Evolutionary conservation across 2,888 invertebrate species (phyloP).

Genomic region (Atrina japonica): DNA sequence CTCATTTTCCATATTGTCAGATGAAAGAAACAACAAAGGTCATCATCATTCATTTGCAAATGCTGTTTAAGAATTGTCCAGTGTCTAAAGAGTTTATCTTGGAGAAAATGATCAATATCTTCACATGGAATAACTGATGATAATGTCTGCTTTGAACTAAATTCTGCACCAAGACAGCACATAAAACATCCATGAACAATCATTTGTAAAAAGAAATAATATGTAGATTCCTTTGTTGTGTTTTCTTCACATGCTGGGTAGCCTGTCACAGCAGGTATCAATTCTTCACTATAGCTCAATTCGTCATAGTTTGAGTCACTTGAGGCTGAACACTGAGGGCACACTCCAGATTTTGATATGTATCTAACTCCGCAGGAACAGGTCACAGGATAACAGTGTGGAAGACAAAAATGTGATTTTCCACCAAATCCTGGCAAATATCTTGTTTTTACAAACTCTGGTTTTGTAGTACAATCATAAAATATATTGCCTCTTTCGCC

Average conservation of each 20-base stretch:
- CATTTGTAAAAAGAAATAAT: conserved; percentile 6
- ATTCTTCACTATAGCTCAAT: too few species aligned
- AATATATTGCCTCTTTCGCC: conserved; percentile 7
- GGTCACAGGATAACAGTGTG: not conserved
- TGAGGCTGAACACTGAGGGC: not conserved
- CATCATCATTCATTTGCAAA: conserved; percentile 24
- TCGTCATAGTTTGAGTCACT: too few species aligned
- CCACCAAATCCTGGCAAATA: not conserved
- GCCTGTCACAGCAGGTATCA: too few species aligned
- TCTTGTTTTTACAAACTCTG: not conserved
- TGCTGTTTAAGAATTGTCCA: conserved; percentile 19
- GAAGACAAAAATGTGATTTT: too few species aligned
- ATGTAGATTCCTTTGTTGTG: too few species aligned
- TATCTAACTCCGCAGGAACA: not conserved
- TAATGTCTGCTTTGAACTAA: not conserved
- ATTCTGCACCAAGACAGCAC: conserved; percentile 21
- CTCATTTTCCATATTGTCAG: conserved; percentile 11
- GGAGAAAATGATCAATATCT: not conserved
- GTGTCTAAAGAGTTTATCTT: conserved; percentile 14
- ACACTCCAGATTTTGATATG: not conserved
- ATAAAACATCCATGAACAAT: conserved; percentile 23
- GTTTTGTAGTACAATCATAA: conserved; percentile 1
- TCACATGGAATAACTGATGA: not conserved
- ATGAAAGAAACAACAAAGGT: conserved; percentile 27
- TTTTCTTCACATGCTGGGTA: too few species aligned